Conservation (phyloP, 2,797 vertebrate species). For the Dermochelys coriacea region DNA sequence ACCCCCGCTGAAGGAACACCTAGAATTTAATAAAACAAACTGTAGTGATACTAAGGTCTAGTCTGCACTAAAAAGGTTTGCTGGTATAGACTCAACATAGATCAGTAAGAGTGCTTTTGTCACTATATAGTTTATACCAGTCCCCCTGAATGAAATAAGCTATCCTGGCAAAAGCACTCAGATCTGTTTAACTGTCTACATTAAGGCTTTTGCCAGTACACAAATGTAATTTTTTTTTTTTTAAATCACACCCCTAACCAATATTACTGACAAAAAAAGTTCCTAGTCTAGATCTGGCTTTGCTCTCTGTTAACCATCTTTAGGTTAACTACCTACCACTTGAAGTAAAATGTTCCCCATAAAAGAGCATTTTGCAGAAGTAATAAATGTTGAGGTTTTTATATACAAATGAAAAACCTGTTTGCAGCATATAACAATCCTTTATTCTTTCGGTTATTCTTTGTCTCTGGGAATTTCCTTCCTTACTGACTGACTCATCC, state of each 20-base stretch:
- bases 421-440: background rate
- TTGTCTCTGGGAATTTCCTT: background rate
- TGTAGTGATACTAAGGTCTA: background rate
- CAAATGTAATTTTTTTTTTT: background rate
- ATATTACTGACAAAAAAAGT: background rate
- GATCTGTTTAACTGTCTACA: background rate
- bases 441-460: background rate
- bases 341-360: background rate
- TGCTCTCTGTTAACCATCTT: background rate
- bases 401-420: background rate
- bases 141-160: background rate
- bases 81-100: background rate
- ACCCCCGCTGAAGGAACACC: background rate
- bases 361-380: background rate
- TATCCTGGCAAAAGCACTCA: background rate
- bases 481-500: conserved; percentile 9
- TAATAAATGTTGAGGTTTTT: background rate
- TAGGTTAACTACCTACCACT: background rate
- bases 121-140: background rate
- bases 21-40: background rate
- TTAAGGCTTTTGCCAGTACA: background rate
- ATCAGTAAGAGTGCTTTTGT: background rate
- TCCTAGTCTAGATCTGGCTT: background rate
- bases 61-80: background rate
- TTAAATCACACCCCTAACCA: background rate